Conservation (phyloP, 37 sponge, comb jelly and placozoan genomes). For the Dysidea cf. avara region DNA sequence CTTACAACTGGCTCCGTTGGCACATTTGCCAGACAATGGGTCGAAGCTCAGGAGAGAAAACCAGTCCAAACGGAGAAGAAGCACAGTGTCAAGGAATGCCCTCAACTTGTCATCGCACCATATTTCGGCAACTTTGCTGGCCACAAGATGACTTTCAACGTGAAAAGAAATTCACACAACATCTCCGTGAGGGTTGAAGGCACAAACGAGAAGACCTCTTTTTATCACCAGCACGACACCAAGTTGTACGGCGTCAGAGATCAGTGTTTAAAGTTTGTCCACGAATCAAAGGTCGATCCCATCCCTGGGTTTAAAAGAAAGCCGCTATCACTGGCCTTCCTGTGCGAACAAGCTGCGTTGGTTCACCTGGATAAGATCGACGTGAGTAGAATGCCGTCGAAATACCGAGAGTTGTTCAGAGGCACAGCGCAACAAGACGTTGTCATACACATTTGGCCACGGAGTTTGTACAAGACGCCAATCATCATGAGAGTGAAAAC, state of each 20-base stretch:
- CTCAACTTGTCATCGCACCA: slow-evolving; percentile 37
- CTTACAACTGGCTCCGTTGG: background rate
- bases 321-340: slow-evolving; percentile 46
- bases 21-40: slow-evolving; percentile 6
- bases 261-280: slow-evolving; percentile 48
- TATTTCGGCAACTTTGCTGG: slow-evolving; percentile 70
- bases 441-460: slow-evolving; percentile 33
- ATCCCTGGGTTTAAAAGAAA: background rate
- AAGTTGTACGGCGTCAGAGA: slow-evolving; percentile 24
- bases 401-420: slow-evolving; percentile 1
- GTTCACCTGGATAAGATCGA: slow-evolving; percentile 33
- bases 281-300: slow-evolving; percentile 4
- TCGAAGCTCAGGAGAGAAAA: too few relatives aligned
- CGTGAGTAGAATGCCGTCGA: slow-evolving; percentile 7
- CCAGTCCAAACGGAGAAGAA: background rate
- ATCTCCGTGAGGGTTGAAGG: slow-evolving; percentile 43
- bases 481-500: slow-evolving; percentile 34
- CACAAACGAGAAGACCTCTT: background rate
- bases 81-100: background rate
- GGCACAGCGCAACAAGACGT: slow-evolving; percentile 7
- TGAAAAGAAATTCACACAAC: slow-evolving; percentile 14
- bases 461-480: background rate
- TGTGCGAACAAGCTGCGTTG: slow-evolving; percentile 38
- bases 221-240: background rate
- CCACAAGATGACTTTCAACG: slow-evolving; percentile 36